Evolutionary conservation across 1,140 invertebrate species (phyloP), one percentile per base, ranked within the genome.

Genomic region (Tyrophagus putrescentiae): DNA sequence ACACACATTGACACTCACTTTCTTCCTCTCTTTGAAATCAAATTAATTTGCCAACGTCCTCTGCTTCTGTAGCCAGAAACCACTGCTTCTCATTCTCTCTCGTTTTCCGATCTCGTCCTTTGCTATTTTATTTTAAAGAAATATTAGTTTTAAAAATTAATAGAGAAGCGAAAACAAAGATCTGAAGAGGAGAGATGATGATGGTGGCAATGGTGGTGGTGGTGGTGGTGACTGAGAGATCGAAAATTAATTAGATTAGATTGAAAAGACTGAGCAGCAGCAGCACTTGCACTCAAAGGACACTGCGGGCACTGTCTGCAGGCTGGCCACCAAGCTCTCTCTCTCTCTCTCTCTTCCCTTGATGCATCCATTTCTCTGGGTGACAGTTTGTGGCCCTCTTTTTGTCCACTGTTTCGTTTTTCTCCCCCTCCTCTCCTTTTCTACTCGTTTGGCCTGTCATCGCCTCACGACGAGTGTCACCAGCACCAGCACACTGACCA

Each of bases 61-160:
- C n/a, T n/a, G n/a, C n/a, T n/a, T n/a, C n/a, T n/a, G n/a, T n/a
- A n/a, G n/a, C n/a, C n/a, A n/a, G n/a, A n/a, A n/a, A 13, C 13
- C 36, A 39, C 21, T 39, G 36, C 13, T 13, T 21, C 36, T 13
- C 36, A 39, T 39, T 39, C 13, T 21, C 36, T 13, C 21, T 39
- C 36, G 13, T 13, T 13, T 39, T 48, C 21, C 45, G 23, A 29
- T 21, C 36, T 39, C 36, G 36, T 39, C 13, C 36, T 39, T 39
- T 39, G n/a, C n/a, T n/a, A n/a, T n/a, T n/a, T 29, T 7, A 48
- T 48, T 48, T 48, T 48, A 48, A 48, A 48, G 45, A 48, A 48
- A 48, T 48, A 48, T 48, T 48, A 48, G 45, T 48, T 48, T 48
- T 48, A 48, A 48, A 48, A 48, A 48, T 48, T 48, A 48, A 48